A percentile compares a stretch with the other conserved stretches of the same genome.
Conservation (phyloP, 1,140 invertebrate genomes). For the Brachionus manjavacas region DNA sequence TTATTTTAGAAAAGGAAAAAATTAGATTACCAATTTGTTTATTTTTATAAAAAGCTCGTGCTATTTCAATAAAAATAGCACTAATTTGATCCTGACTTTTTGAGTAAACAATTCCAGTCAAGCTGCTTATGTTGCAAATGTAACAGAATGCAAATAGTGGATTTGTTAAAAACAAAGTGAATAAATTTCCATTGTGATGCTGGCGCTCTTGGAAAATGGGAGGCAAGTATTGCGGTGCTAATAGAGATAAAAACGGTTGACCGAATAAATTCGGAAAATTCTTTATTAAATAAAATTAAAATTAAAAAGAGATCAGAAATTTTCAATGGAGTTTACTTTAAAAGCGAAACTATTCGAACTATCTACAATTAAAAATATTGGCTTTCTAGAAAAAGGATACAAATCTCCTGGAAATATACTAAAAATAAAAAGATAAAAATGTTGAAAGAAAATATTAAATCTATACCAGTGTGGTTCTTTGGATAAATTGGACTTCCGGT, state of each 20-base stretch:
- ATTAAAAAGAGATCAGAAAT: not conserved
- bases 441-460: too few species aligned
- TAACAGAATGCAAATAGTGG: constrained; percentile 87
- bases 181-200: constrained; percentile 77
- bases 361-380: constrained; percentile 86
- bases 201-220: constrained; percentile 66
- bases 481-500: not conserved
- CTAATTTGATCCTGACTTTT: constrained; percentile 68
- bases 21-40: not conserved
- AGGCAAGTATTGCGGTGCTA: constrained; percentile 88
- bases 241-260: constrained; percentile 84
- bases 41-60: constrained; percentile 10
- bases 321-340: constrained; percentile 58
- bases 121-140: constrained; percentile 75
- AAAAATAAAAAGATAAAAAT: too few species aligned
- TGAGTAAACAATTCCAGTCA: constrained; percentile 81
- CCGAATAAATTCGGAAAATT: constrained; percentile 86
- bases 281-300: constrained; percentile 48
- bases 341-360: constrained; percentile 91
- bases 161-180: constrained; percentile 88
- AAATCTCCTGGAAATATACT: constrained; percentile 84
- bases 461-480: constrained; percentile 27
- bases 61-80: constrained; percentile 37
- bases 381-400: constrained; percentile 82
- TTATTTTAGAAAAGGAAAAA: not conserved